A percentile compares a stretch with the other conserved stretches of the same genome.
phyloP scores from a whole-genome alignment of 2,888 invertebrate species.

The Tolmerus cingulatus region DNA sequence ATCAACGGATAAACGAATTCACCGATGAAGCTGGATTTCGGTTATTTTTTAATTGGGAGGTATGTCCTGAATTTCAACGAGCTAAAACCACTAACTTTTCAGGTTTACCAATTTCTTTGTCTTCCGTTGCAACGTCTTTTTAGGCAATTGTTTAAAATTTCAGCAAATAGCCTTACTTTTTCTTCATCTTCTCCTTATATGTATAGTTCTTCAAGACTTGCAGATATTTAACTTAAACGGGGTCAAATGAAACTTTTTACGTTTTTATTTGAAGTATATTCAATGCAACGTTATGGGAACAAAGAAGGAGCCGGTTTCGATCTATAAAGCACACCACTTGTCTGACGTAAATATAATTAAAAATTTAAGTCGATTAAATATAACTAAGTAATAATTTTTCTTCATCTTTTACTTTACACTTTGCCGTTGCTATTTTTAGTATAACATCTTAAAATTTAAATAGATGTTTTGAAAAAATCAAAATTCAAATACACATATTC shows the following conservation, averaged over 20 bases:
- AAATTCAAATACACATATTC: too few relatives aligned
- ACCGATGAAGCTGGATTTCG: neutral
- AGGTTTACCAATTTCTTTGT: neutral
- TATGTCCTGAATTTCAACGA: neutral
- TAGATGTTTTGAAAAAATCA: too few relatives aligned
- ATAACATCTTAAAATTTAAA: too few relatives aligned
- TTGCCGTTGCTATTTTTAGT: too few relatives aligned
- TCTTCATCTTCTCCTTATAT: neutral
- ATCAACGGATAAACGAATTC: neutral
- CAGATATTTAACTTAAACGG: neutral
- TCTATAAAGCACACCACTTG: too few relatives aligned
- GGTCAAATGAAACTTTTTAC: neutral
- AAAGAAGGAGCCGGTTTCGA: neutral
- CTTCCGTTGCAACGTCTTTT: neutral
- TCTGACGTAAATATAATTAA: too few relatives aligned
- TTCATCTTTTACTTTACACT: too few relatives aligned
- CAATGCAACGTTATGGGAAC: neutral
- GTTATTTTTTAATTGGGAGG: conserved; percentile 7
- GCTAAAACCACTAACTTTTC: neutral
- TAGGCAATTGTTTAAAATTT: neutral
- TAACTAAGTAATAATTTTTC: too few relatives aligned
- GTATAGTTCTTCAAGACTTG: neutral
- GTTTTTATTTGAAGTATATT: neutral
- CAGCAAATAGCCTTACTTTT: neutral
- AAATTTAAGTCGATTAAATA: too few relatives aligned